A percentile compares a stretch with the other conserved stretches of the same genome.
These are phyloP conservation scores for Nibea albiflora DNA, from an alignment of 2,113 vertebrate genomes.

Conservation along the genomic window DNA sequence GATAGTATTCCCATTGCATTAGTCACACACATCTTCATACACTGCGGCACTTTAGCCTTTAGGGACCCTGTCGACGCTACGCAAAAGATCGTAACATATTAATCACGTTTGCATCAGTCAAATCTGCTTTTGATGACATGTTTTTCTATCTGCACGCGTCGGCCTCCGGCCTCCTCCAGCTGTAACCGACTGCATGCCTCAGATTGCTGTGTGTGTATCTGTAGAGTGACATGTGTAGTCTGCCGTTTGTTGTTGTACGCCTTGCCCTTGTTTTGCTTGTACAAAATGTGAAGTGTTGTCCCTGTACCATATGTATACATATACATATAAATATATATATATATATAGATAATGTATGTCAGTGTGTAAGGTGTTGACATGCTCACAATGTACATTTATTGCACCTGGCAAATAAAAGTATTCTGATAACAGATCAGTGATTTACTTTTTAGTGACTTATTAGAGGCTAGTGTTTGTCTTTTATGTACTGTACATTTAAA, in stretches of 20 bases:
- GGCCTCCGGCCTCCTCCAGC: constrained; percentile 30
- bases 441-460: constrained; percentile 51
- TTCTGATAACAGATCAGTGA: constrained; percentile 69
- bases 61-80: constrained; percentile 7
- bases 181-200: constrained; percentile 58
- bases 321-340: neutral
- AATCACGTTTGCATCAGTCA: constrained; percentile 25
- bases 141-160: constrained; percentile 27
- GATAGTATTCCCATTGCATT: constrained; percentile 9
- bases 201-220: constrained; percentile 43
- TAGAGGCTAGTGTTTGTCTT: constrained; percentile 11
- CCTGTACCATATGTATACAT: constrained; percentile 15
- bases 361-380: constrained; percentile 24
- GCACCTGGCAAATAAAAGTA: constrained; percentile 67
- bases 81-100: constrained; percentile 44
- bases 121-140: constrained; percentile 37
- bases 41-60: constrained; percentile 33
- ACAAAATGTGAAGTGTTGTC: constrained; percentile 47
- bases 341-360: constrained; percentile 30
- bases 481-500: constrained; percentile 6
- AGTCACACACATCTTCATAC: neutral
- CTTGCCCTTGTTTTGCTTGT: constrained; percentile 45
- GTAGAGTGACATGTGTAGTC: constrained; percentile 45
- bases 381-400: constrained; percentile 48
- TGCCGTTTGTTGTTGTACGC: constrained; percentile 40